Evolutionary conservation across 2,888 invertebrate genomes (phyloP), one percentile per base, ranked within the genome.

Genomic region (Heterodera filipjevi): DNA sequence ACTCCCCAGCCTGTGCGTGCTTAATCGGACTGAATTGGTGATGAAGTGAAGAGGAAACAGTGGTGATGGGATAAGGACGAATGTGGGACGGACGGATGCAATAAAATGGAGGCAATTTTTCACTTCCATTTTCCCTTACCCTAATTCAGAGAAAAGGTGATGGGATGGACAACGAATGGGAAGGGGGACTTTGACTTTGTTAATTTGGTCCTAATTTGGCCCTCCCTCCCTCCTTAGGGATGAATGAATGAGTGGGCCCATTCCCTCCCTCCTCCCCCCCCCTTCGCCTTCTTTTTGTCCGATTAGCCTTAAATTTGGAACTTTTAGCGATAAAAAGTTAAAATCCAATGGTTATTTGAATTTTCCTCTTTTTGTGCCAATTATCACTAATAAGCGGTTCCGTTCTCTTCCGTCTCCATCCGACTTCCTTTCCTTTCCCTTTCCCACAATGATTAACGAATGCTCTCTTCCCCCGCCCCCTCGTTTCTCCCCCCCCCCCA

Each of bases 101-200:
- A 59, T 59, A n/a, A 59, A 59, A 59, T 27, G 59, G 12, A 59
- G 59, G 59, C 59, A 59, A 59, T 59, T 49, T 49, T 14, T 49
- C 19, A 14, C 14, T 49, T 59, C 59, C 59, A 5, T 59, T 22
- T 22, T 27, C 27, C n/a, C n/a, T 27, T 27, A 8, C n/a, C 59
- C 59, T 59, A 59, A 59, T n/a, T 49, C 49, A 49, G 49, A 12
- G 12, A 49, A 49, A 49, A 19, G 16, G 19, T 49, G 49, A 49
- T 49, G 49, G 49, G 49, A 49, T 49, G 49, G 16, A 14, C 12
- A 14, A n/a, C n/a, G 0, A 16, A 14, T 0, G 19, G 14, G 3
- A 14, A 3, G 49, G 49, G 16, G 14, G 49, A 0, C 6, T 49
- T 49, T 49, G 14, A 3, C 3, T 19, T 49, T 49, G 19, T 14